These are phyloP conservation scores for Pachliopta kotzebuea DNA, from an alignment of 2,888 invertebrate genomes.

Conservation along the genomic window DNA sequence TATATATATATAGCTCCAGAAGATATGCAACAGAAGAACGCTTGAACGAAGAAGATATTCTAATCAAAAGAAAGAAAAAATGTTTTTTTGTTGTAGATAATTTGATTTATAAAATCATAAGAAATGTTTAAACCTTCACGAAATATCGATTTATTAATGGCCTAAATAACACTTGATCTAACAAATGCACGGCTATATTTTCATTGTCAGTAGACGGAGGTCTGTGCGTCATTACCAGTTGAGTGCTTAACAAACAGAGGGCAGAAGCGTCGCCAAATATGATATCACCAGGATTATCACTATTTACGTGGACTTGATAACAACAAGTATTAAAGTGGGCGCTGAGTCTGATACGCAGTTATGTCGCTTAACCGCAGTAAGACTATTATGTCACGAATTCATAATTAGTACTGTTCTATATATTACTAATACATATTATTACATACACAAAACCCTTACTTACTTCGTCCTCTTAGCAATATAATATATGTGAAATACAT, in stretches of 20 bases:
- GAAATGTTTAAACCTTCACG: too few relatives aligned
- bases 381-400: slow-evolving; percentile 5
- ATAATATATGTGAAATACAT: neutral
- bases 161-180: neutral
- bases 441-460: too few relatives aligned
- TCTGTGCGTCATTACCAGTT: slow-evolving; percentile 35
- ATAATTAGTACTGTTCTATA: neutral
- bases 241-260: slow-evolving; percentile 44
- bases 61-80: too few relatives aligned
- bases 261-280: slow-evolving; percentile 42
- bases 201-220: slow-evolving; percentile 25
- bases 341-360: slow-evolving; percentile 38
- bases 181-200: slow-evolving; percentile 26
- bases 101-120: too few relatives aligned
- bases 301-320: slow-evolving; percentile 59
- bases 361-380: slow-evolving; percentile 14
- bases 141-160: neutral
- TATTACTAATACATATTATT: neutral
- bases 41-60: too few relatives aligned
- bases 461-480: too few relatives aligned
- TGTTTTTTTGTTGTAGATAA: too few relatives aligned
- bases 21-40: too few relatives aligned
- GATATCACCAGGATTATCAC: slow-evolving; percentile 65
- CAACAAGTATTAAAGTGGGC: slow-evolving; percentile 51
- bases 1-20: too few relatives aligned